These are phyloP conservation scores for Melanostoma scalare DNA, from an alignment of 2,888 invertebrate species.

Conservation along the genomic window DNA sequence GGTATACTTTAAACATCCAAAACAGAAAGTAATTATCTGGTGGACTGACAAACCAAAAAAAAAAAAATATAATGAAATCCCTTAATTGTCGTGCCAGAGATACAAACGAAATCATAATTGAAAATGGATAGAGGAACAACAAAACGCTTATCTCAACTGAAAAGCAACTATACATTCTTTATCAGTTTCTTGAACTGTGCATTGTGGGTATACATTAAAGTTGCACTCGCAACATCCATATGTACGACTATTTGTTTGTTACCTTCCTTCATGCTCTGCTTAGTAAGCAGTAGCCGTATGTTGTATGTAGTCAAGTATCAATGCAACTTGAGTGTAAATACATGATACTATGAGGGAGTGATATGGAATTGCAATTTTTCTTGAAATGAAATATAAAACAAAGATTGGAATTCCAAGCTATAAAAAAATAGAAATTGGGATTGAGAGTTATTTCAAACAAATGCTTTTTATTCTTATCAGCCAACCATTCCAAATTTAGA, in stretches of 20 bases:
- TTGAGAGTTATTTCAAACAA: slow-evolving; percentile 18
- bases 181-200: slow-evolving; percentile 65
- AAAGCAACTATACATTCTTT: slow-evolving; percentile 41
- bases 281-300: slow-evolving; percentile 40
- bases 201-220: slow-evolving; percentile 11
- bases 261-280: slow-evolving; percentile 67
- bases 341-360: slow-evolving; percentile 37
- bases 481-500: slow-evolving; percentile 65
- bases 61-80: slow-evolving; percentile 15
- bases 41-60: slow-evolving; percentile 28
- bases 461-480: slow-evolving; percentile 52
- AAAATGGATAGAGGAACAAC: slow-evolving; percentile 56
- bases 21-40: slow-evolving; percentile 32
- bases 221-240: slow-evolving; percentile 34
- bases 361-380: slow-evolving; percentile 57
- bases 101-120: slow-evolving; percentile 49
- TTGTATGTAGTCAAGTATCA: slow-evolving; percentile 13
- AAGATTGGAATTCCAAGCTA: slow-evolving; percentile 45
- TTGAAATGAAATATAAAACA: slow-evolving; percentile 25
- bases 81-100: slow-evolving; percentile 32
- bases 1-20: slow-evolving; percentile 8
- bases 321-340: slow-evolving; percentile 32
- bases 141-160: slow-evolving; percentile 58
- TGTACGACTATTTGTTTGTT: slow-evolving; percentile 3
- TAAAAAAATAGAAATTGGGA: slow-evolving; percentile 38